Conservation (phyloP, 2,888 invertebrate genomes). For the Aphelenchoides bicaudatus region DNA sequence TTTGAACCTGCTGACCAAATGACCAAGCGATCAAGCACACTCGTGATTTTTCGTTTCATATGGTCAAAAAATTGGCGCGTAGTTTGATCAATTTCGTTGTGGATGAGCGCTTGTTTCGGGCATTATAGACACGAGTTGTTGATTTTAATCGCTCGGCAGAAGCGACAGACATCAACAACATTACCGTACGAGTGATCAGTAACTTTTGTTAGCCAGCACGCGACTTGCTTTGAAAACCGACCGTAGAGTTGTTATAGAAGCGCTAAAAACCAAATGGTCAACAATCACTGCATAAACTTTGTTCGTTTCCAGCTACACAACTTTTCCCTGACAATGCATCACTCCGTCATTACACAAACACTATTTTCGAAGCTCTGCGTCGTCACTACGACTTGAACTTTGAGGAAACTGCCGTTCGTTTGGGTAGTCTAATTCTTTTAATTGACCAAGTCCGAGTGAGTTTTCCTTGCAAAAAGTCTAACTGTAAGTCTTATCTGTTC, state of each 20-base stretch:
- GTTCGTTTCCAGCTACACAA: conserved; percentile 2
- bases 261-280: neutral
- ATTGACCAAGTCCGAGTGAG: conserved; percentile 7
- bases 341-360: neutral
- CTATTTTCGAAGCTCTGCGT: conserved; percentile 4
- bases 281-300: neutral
- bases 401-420: conserved; percentile 3
- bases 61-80: neutral
- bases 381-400: conserved; percentile 11
- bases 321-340: conserved; percentile 9
- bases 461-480: neutral
- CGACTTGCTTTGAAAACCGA: conserved; percentile 1
- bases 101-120: too few relatives aligned
- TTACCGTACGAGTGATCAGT: too few relatives aligned
- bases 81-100: neutral
- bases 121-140: too few relatives aligned
- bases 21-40: neutral
- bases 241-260: too few relatives aligned
- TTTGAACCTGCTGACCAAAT: too few relatives aligned
- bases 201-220: neutral
- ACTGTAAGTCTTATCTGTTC: neutral
- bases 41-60: neutral
- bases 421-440: neutral
- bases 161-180: too few relatives aligned
- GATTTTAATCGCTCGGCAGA: too few relatives aligned